Base-by-base conservation (phyloP, 92 coral and sea anemone genomes). In the Siderastrea radians region DNA sequence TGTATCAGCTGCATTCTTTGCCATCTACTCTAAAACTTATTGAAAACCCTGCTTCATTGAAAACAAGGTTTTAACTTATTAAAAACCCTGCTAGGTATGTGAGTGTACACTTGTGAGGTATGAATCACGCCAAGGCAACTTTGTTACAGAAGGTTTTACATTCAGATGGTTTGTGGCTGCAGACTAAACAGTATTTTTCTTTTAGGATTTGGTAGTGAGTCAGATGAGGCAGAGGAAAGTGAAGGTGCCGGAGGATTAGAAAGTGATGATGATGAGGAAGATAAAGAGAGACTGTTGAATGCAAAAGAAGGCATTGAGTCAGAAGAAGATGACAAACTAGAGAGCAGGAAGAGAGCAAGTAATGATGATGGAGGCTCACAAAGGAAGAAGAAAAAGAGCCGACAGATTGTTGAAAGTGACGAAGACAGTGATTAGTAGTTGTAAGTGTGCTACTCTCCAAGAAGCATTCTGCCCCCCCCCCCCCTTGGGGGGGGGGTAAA, bases 381-480 rank as follows among this genome's bases (percentile, higher is more conserved):
- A 54, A 97, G 94, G 68, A 96, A 96, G 85, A 95, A 92, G 90
- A 97, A 97, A 87, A 97, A 96, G 85, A 95, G 79, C 59, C 91
- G 94, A 79, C 90, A 90, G 77, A 95, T 97, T 81, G 96, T 92
- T 53, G 99, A 97, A 75, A 97, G 98, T 78, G 98, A 96, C 81
- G 98, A 97, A 58, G 99, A 97, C 54, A 97, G 99, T 89, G 99
- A 97, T 79, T 95, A 84, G 89, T 17, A 2, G 16, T 60, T 1
- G 54, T 11, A 7, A 43, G 49, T 8, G 50, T 51, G 38, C 38
- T 26, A 26, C 38, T 26, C 38, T 26, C 38, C 38, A 26, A 26
- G 38, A 26, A 26, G n/a, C n/a, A n/a, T n/a, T n/a, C n/a, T n/a
- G n/a, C n/a, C n/a, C n/a, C n/a, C n/a, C n/a, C n/a, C n/a, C n/a